Conservation (phyloP, 2,113 vertebrate species). For the Seriola dumerili region DNA sequence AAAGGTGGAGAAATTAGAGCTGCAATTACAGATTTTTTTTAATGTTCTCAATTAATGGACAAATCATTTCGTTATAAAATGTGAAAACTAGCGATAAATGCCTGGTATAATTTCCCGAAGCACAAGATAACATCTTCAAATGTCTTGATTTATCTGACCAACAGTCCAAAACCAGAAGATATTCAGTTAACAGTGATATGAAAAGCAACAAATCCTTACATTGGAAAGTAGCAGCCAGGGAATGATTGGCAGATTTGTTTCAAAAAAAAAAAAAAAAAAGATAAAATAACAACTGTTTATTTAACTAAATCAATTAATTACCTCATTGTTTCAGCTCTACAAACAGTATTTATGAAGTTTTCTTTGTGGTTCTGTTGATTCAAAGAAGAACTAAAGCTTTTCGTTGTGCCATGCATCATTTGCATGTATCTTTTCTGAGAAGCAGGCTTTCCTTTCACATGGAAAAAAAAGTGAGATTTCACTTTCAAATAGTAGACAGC, state of each 20-base stretch:
- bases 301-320: background rate
- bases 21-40: no score
- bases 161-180: background rate
- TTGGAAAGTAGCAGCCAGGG: no score
- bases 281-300: no score
- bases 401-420: background rate
- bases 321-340: background rate
- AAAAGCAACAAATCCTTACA: background rate
- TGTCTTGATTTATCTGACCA: background rate
- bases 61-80: no score
- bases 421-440: slow-evolving; percentile 16
- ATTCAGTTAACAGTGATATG: background rate
- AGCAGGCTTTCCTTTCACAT: background rate
- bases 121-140: background rate
- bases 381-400: background rate
- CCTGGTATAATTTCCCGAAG: no score
- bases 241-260: no score
- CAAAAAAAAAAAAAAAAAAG: background rate
- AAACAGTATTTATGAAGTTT: background rate
- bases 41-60: background rate
- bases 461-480: background rate
- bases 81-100: background rate
- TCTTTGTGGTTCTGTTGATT: background rate
- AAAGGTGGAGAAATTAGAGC: no score
- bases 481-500: slow-evolving; percentile 1